phyloP scores from a whole-genome alignment of 2,888 invertebrate genomes.

The Desoria tigrina region DNA sequence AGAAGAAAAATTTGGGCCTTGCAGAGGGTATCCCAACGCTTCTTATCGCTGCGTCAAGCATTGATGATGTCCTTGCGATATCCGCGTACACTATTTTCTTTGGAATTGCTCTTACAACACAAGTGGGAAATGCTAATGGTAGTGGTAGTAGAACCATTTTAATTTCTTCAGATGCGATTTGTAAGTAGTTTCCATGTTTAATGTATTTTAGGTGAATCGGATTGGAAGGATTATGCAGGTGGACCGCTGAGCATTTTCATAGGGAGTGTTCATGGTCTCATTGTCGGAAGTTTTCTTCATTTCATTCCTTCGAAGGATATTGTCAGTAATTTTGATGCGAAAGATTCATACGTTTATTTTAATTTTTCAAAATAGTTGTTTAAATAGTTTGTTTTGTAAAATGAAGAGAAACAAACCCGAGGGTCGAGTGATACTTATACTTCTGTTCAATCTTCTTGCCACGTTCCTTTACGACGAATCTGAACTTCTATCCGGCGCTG shows the following conservation, averaged over 20 bases:
- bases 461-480: constrained; percentile 38
- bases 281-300: constrained; percentile 47
- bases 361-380: too few species aligned
- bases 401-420: constrained; percentile 37
- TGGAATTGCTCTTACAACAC: constrained; percentile 62
- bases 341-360: too few species aligned
- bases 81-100: constrained; percentile 87
- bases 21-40: constrained; percentile 94
- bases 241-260: constrained; percentile 34
- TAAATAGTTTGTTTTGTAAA: too few species aligned
- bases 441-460: constrained; percentile 37
- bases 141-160: background rate
- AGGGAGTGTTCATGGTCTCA: constrained; percentile 42
- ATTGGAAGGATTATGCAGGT: constrained; percentile 30
- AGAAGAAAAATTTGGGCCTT: constrained; percentile 85
- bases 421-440: constrained; percentile 35
- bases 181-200: too few species aligned
- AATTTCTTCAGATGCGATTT: too few species aligned
- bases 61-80: constrained; percentile 94
- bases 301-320: constrained; percentile 45
- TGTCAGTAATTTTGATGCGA: too few species aligned
- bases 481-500: constrained; percentile 37
- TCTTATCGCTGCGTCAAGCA: constrained; percentile 89
- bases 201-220: background rate
- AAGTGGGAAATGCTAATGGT: too few species aligned